These are phyloP conservation scores for Eurystomus gularis DNA, from an alignment of 2,113 vertebrate genomes.

Conservation along the genomic window DNA sequence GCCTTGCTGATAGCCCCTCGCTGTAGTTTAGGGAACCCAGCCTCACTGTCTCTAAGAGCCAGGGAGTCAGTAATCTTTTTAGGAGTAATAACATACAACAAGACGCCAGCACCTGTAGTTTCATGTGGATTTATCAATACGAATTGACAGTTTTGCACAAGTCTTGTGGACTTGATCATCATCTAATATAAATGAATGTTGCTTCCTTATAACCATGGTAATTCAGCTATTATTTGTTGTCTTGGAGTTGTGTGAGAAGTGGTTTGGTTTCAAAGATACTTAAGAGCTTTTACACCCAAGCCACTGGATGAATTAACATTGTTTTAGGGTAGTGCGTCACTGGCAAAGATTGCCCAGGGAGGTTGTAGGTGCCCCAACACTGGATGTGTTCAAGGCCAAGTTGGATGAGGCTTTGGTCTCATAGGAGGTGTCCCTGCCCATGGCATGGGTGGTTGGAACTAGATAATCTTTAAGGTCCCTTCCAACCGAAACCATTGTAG, in stretches of 20 bases:
- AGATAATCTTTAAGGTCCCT: no score
- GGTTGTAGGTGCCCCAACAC: no score
- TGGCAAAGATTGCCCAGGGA: no score
- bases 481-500: no score
- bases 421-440: no score
- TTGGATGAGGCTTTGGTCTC: no score
- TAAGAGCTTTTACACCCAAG: background rate
- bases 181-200: background rate
- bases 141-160: background rate
- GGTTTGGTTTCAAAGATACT: background rate
- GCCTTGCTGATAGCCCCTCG: background rate
- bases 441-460: no score
- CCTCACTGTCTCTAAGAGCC: constrained; percentile 16
- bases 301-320: background rate
- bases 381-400: no score
- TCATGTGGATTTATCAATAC: background rate
- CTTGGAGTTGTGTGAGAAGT: background rate
- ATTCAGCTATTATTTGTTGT: background rate
- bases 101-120: background rate
- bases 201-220: background rate
- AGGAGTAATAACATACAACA: background rate
- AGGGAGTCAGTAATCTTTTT: background rate
- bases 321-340: background rate
- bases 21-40: background rate
- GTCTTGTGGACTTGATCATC: background rate